Evolutionary conservation across 2,113 vertebrate genomes (phyloP).

Genomic region (Bucco capensis): DNA sequence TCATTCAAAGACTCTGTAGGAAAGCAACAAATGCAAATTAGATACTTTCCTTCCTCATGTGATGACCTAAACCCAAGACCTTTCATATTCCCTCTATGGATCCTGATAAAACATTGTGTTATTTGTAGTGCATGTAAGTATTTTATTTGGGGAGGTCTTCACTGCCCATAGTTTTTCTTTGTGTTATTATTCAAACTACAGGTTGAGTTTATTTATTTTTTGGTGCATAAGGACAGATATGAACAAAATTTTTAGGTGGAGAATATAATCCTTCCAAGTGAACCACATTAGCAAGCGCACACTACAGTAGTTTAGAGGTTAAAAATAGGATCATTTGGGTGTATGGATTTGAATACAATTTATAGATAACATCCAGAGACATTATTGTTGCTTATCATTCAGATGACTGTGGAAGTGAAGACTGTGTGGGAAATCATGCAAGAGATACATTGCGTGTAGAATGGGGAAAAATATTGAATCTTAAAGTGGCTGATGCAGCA

Average conservation of each 20-base stretch:
- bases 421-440: conserved; percentile 58
- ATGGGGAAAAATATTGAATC: conserved; percentile 55
- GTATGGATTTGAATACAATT: conserved; percentile 70
- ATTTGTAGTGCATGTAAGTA: background rate
- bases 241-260: conserved; percentile 54
- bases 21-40: background rate
- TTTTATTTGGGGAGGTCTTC: background rate
- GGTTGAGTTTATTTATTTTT: background rate
- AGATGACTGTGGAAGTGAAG: conserved; percentile 56
- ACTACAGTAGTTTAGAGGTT: conserved; percentile 61
- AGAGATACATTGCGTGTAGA: conserved; percentile 46
- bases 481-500: conserved; percentile 65
- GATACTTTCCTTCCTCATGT: background rate
- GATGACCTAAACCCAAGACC: background rate
- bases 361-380: conserved; percentile 70
- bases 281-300: conserved; percentile 37
- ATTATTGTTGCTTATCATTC: conserved; percentile 69
- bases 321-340: conserved; percentile 67
- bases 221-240: background rate
- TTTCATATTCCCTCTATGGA: background rate
- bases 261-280: conserved; percentile 57
- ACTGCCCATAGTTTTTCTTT: background rate
- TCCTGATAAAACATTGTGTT: background rate
- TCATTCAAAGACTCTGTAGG: background rate
- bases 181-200: background rate